These are phyloP conservation scores for Temnothorax nylanderi DNA, from an alignment of 1,140 invertebrate species.

Conservation along the genomic window DNA sequence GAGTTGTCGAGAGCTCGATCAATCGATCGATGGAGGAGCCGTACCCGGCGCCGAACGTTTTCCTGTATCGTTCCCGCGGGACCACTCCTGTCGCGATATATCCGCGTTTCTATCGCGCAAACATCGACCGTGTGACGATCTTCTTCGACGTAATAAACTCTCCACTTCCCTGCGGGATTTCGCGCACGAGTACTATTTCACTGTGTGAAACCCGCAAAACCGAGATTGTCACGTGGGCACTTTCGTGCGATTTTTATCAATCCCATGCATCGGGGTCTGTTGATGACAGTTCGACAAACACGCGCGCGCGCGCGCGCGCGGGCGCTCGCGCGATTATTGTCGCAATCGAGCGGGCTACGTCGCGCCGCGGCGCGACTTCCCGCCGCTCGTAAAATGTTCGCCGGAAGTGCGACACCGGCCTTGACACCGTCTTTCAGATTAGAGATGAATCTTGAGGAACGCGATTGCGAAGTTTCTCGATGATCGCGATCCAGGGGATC, in stretches of 20 bases:
- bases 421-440: slow-evolving; percentile 63
- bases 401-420: slow-evolving; percentile 4
- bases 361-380: no score
- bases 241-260: background rate
- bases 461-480: background rate
- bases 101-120: background rate
- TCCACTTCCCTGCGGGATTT: background rate
- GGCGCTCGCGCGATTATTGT: background rate
- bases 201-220: background rate
- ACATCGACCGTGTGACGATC: background rate
- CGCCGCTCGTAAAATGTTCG: background rate
- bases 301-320: background rate
- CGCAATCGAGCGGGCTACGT: background rate
- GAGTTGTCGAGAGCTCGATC: background rate
- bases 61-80: background rate
- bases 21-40: background rate
- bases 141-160: background rate
- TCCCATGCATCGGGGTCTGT: background rate
- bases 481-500: background rate
- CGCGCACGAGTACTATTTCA: background rate
- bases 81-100: background rate
- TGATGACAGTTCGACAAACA: background rate
- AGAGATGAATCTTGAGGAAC: background rate
- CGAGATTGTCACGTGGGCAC: background rate
- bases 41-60: background rate